Percentiles rank a stretch among this genome's conserved stretches.
Evolutionary conservation across 2,888 invertebrate species (phyloP).

Genomic region (Harpalus rubripes): DNA sequence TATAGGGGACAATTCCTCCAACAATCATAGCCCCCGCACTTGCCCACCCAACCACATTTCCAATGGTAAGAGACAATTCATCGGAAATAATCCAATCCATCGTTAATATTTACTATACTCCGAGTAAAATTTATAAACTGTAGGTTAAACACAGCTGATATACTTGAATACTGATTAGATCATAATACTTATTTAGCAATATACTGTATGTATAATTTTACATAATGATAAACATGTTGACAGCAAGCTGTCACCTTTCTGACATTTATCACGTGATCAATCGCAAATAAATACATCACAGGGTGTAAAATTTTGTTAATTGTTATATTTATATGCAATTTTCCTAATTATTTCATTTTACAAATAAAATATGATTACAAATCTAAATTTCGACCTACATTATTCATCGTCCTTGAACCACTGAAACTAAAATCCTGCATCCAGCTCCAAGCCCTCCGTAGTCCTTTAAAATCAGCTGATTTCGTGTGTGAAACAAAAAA

Average conservation of each 20-base stretch:
- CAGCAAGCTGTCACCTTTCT: not conserved
- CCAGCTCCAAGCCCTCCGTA: too few species aligned
- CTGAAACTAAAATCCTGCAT: too few species aligned
- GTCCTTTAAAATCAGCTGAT: too few species aligned
- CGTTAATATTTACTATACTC: not conserved
- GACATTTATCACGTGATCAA: not conserved
- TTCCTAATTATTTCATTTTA: not conserved
- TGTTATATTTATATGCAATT: not conserved
- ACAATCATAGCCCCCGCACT: conserved; percentile 95
- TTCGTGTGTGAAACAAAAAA: too few species aligned
- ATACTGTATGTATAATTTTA: not conserved
- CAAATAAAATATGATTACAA: too few species aligned
- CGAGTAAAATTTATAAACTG: not conserved
- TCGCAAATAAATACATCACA: not conserved
- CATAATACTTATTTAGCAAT: not conserved
- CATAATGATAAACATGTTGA: not conserved
- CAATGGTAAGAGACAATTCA: conserved; percentile 86
- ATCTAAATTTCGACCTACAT: too few species aligned
- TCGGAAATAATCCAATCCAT: conserved; percentile 88
- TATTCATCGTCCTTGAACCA: too few species aligned
- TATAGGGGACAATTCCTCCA: conserved; percentile 96
- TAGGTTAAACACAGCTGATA: conserved; percentile 2
- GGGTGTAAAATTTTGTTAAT: conserved; percentile 71
- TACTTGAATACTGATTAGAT: conserved; percentile 10
- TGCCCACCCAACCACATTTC: conserved; percentile 88